Conservation (phyloP, 2,888 invertebrate genomes). For the Habroteleia sp. region DNA sequence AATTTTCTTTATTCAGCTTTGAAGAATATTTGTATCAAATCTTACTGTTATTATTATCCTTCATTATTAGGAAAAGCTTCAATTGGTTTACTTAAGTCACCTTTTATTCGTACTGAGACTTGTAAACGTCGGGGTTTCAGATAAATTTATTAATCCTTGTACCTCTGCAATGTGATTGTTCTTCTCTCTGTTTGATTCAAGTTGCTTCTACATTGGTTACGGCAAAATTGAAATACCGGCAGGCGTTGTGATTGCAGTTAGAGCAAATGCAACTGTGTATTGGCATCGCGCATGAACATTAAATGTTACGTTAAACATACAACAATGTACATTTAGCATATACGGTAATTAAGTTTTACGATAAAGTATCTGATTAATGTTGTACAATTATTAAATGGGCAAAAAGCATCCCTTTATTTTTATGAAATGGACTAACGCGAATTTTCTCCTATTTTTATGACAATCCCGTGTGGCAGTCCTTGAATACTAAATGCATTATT, state of each 20-base stretch:
- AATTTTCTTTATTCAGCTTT: slow-evolving; percentile 1
- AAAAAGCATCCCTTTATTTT: too few species aligned
- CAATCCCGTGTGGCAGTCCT: too few species aligned
- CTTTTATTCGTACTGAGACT: slow-evolving; percentile 8
- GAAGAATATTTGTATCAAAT: slow-evolving; percentile 6
- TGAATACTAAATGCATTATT: too few species aligned
- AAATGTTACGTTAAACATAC: slow-evolving; percentile 34
- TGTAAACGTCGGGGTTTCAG: not conserved
- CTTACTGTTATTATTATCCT: not conserved
- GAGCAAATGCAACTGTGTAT: slow-evolving; percentile 30
- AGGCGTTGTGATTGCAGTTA: slow-evolving; percentile 48
- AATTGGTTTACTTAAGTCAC: slow-evolving; percentile 13
- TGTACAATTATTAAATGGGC: too few species aligned
- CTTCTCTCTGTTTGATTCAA: slow-evolving; percentile 32
- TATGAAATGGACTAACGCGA: too few species aligned
- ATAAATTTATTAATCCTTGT: slow-evolving; percentile 43
- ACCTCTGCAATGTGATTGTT: slow-evolving; percentile 11
- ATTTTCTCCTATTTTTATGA: too few species aligned
- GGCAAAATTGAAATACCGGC: slow-evolving; percentile 56
- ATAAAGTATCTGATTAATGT: slow-evolving; percentile 14
- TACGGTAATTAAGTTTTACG: slow-evolving; percentile 28
- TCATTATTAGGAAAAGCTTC: slow-evolving; percentile 20
- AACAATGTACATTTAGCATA: slow-evolving; percentile 17
- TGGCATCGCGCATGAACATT: slow-evolving; percentile 23
- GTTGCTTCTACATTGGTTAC: slow-evolving; percentile 27